phyloP scores from a whole-genome alignment of 2,797 vertebrate genomes.

The Trematomus bernacchii region DNA sequence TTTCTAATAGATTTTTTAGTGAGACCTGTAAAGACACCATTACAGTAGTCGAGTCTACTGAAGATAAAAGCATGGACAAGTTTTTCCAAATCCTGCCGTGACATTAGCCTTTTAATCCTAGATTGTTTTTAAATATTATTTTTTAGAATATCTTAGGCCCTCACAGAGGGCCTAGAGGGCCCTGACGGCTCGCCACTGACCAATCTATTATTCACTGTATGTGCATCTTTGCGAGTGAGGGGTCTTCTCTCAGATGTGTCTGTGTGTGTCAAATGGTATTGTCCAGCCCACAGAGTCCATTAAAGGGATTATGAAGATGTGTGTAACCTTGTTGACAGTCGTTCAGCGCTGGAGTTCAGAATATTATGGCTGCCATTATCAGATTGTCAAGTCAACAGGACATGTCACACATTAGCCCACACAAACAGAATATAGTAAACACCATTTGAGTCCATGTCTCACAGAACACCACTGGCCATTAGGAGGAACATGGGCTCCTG shows the following conservation, averaged over 20 bases:
- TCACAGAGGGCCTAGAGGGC: too few relatives aligned
- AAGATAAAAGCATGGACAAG: too few relatives aligned
- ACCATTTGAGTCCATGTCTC: constrained; percentile 60
- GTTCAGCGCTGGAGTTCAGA: constrained; percentile 63
- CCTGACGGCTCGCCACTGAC: too few relatives aligned
- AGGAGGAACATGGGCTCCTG: constrained; percentile 46
- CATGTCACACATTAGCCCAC: constrained; percentile 66
- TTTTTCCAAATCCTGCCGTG: too few relatives aligned
- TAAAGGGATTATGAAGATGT: constrained; percentile 74
- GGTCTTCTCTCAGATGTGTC: constrained; percentile 24
- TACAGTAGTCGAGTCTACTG: too few relatives aligned
- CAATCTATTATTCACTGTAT: background rate
- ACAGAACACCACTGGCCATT: constrained; percentile 56
- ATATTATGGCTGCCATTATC: constrained; percentile 69
- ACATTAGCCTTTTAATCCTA: too few relatives aligned
- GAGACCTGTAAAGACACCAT: too few relatives aligned
- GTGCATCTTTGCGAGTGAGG: background rate
- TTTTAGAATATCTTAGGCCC: too few relatives aligned
- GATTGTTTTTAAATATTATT: too few relatives aligned
- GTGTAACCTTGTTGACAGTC: constrained; percentile 52
- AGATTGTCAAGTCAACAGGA: constrained; percentile 53
- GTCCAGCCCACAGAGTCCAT: constrained; percentile 64
- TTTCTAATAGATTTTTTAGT: too few relatives aligned
- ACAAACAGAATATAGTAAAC: constrained; percentile 64
- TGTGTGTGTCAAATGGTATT: constrained; percentile 31